A percentile compares a stretch with the other conserved stretches of the same genome.
Conservation (phyloP, 2,797 vertebrate genomes). For the Paramormyrops hopkinsi region DNA sequence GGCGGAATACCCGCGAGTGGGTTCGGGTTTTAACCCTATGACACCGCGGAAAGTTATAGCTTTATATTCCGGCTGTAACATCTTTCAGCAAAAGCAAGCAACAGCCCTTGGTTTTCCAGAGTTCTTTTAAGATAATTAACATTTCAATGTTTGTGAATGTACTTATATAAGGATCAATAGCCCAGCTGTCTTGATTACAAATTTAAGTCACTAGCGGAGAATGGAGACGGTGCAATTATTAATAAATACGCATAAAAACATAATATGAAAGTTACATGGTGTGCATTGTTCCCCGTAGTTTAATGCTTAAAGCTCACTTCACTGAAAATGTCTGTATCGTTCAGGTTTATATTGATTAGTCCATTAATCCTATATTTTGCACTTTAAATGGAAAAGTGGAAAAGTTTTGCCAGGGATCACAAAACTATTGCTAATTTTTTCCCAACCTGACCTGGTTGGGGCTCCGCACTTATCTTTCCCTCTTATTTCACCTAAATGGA, state of each 20-base stretch:
- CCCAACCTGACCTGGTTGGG: background rate
- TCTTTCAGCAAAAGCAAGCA: background rate
- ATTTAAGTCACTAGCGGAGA: background rate
- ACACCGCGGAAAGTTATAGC: background rate
- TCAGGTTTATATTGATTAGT: background rate
- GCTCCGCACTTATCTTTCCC: background rate
- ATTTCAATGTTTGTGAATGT: background rate
- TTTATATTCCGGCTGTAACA: background rate
- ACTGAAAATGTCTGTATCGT: background rate
- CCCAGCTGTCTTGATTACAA: background rate
- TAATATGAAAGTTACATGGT: background rate
- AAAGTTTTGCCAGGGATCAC: background rate
- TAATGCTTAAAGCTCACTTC: background rate
- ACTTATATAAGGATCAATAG: background rate
- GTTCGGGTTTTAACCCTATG: background rate
- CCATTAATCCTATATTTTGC: background rate
- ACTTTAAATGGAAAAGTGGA: background rate
- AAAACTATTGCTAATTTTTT: background rate
- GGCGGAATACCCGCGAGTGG: background rate
- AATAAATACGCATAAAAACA: background rate
- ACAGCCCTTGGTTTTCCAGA: background rate
- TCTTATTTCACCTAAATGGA: background rate
- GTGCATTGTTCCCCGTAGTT: background rate
- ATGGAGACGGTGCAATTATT: background rate
- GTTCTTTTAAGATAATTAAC: background rate